Conservation (phyloP, 1,140 invertebrate species). For the Galendromus occidentalis region DNA sequence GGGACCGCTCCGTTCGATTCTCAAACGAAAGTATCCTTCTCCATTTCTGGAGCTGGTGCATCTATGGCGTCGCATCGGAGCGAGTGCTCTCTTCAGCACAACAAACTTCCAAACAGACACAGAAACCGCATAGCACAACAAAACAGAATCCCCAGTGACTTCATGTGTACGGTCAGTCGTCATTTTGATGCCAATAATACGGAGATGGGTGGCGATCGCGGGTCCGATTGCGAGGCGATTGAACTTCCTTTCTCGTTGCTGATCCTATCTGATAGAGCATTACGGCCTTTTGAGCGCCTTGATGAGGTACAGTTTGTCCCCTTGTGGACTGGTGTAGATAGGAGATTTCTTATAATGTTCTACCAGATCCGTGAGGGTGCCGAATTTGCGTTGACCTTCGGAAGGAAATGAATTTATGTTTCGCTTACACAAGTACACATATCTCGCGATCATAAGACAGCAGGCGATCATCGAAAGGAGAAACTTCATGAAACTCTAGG, state of each 20-base stretch:
- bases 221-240: too few relatives aligned
- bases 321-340: slow-evolving; percentile 90
- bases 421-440: background rate
- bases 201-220: too few relatives aligned
- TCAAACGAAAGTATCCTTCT: too few relatives aligned
- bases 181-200: too few relatives aligned
- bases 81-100: too few relatives aligned
- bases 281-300: slow-evolving; percentile 41
- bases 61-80: too few relatives aligned
- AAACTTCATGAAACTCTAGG: background rate
- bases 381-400: slow-evolving; percentile 71
- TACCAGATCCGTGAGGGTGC: slow-evolving; percentile 81
- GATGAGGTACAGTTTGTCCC: slow-evolving; percentile 76
- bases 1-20: too few relatives aligned
- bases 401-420: background rate
- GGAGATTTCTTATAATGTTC: slow-evolving; percentile 96
- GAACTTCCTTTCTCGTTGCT: background rate
- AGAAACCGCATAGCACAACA: too few relatives aligned
- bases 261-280: background rate
- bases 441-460: background rate
- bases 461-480: background rate
- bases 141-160: too few relatives aligned
- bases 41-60: too few relatives aligned
- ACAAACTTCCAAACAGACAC: too few relatives aligned
- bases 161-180: too few relatives aligned